Evolutionary conservation across 2,797 vertebrate species (phyloP), one percentile per base, ranked within the genome.

Genomic region (Galagoides demidoff): DNA sequence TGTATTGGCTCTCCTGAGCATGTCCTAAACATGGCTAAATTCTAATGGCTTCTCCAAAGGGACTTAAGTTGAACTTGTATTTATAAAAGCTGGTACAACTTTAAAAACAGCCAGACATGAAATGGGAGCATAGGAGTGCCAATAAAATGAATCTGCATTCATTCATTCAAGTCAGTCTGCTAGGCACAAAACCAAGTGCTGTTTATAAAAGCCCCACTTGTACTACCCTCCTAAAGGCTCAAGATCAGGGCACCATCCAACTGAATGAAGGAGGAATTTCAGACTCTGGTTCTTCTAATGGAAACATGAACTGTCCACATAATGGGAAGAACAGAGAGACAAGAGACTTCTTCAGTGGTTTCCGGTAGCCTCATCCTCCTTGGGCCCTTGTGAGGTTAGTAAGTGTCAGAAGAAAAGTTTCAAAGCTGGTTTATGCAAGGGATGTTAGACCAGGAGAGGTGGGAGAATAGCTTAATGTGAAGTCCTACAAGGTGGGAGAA

Each of bases 21-120:
- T 79, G 37, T 10, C 19, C 79, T 78, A 37, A 81, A 82, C 29
- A n/a, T 49, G 91, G 52, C 57, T 89, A 27, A 70, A 86, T 88
- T 89, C 61, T 57, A 37, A 31, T 29, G 10, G 37, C 52, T 90
- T 95, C 74, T 68, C 82, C 77, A 43, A 95, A 90, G 63, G 73
- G 95, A 97, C 7, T 93, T 85, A 70, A 90, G 70, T 85, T 77
- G 73, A 77, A 89, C 59, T 64, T 70, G 43, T 31, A 84, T 92
- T 88, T 85, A 31, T 64, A 90, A 94, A 88, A 93, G 45, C 25
- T 82, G 68, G 29, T 68, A 64, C 49, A 95, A 49, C 77, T 78
- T 66, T 81, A 78, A 96, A 93, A 92, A 31, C 27, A 91, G 59
- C 49, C 43, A 85, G 77, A 52, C n/a, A 68, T n/a, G 23, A 94